Base-by-base conservation (phyloP, 2,797 vertebrate genomes). In the Psittacula echo region DNA sequence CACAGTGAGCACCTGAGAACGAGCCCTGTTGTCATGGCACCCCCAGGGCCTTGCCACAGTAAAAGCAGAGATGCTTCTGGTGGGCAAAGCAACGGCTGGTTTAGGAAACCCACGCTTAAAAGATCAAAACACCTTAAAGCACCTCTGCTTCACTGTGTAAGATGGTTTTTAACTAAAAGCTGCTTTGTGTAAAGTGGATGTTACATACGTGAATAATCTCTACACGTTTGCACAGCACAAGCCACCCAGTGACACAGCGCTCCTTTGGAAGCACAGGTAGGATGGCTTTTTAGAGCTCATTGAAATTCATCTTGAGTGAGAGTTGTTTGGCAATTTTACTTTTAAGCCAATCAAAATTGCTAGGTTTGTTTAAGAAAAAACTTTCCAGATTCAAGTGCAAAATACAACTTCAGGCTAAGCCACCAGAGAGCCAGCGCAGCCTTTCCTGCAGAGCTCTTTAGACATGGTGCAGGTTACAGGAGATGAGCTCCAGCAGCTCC, bases 1-100 rank as follows among this genome's bases (percentile, higher is more conserved):
- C 44, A 32, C 0, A 0, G 50, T 11, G 30, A 68, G 27, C 66
- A 58, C 34, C 64, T 68, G 42, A 39, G 51, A 23, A 16, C 3
- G 42, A 4, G 22, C 44, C 39, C 34, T 41, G 58, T 78, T 85
- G 76, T 82, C 72, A 54, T 39, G 58, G 56, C 44, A 90, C 41
- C 72, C 58, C 51, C 42, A 67, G 50, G 71, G 67, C 51, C 44
- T 48, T 9, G 8, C 24, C 22, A n/a, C 2, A 26, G n/a, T 21
- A 58, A 17, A 23, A 62, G 56, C 37, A 85, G 62, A 73, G 66
- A 66, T 8, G 7, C 30, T 83, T 62, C 62, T 44, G 30, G 32
- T 64, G 29, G n/a, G 23, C 34, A 79, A 87, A 84, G 42, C 26
- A 34, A 30, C 2, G 37, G 5, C 29, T 61, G 44, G 13, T 67